These are phyloP conservation scores for Suillia variegata DNA, from an alignment of 2,888 invertebrate genomes.

Conservation along the genomic window DNA sequence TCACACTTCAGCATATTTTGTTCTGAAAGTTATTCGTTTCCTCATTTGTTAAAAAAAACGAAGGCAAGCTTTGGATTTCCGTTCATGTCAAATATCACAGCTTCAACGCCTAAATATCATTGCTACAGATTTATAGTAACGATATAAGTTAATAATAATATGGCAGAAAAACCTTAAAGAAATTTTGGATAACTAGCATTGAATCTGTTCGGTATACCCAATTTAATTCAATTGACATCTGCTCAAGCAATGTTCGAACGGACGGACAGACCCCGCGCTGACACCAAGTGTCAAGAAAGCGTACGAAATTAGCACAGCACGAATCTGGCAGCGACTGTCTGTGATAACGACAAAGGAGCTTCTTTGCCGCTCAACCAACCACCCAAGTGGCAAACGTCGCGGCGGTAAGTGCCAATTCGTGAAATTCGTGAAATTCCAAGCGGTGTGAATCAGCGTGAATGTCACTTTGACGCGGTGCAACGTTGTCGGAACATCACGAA, in stretches of 20 bases:
- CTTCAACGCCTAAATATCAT: conserved; percentile 27
- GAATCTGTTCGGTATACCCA: no score
- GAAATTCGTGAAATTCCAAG: conserved; percentile 52
- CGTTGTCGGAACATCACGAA: no score
- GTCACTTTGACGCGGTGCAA: conserved; percentile 36
- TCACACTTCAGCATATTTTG: conserved; percentile 46
- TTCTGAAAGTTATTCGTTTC: not conserved
- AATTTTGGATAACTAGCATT: no score
- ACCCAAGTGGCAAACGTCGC: conserved; percentile 50
- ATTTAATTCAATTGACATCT: no score
- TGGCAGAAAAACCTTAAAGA: no score
- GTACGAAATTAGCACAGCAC: conserved; percentile 13
- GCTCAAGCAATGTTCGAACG: no score
- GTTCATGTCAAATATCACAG: conserved; percentile 30
- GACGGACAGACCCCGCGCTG: not conserved
- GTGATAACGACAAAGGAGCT: no score
- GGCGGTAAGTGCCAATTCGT: conserved; percentile 51
- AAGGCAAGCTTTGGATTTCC: conserved; percentile 15
- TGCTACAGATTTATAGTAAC: conserved; percentile 26
- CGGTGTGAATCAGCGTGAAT: conserved; percentile 50
- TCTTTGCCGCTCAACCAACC: no score
- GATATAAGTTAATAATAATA: no score
- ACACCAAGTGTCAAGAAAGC: conserved; percentile 20
- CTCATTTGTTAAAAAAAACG: not conserved
- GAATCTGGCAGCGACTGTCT: conserved; percentile 1